Percentiles rank a stretch among this genome's conserved stretches.
Conservation (phyloP, 2,888 invertebrate genomes). For the Orthonevra nobilis region DNA sequence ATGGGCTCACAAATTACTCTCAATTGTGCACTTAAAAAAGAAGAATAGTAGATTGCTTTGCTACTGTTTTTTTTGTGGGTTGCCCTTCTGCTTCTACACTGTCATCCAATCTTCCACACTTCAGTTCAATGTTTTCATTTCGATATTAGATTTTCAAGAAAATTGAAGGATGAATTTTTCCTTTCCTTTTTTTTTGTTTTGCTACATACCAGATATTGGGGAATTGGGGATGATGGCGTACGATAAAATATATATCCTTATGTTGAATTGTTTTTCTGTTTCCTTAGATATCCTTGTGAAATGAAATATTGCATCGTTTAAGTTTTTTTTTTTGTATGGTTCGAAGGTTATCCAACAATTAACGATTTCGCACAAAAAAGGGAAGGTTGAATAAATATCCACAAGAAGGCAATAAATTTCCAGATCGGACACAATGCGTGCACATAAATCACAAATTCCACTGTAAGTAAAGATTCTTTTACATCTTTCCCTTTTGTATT, state of each 20-base stretch:
- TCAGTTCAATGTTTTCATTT: constrained; percentile 55
- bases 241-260: constrained; percentile 63
- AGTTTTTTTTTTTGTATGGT: constrained; percentile 25
- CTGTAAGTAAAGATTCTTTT: constrained; percentile 34
- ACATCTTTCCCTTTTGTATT: constrained; percentile 12
- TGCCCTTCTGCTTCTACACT: constrained; percentile 4
- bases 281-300: constrained; percentile 54
- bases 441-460: constrained; percentile 65
- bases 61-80: constrained; percentile 14
- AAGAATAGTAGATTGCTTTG: constrained; percentile 65
- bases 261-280: constrained; percentile 53
- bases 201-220: constrained; percentile 31
- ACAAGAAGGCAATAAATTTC: constrained; percentile 55
- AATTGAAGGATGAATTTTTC: constrained; percentile 52
- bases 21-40: constrained; percentile 66
- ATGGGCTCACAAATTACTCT: constrained; percentile 69
- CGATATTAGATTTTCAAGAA: constrained; percentile 59
- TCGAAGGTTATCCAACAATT: constrained; percentile 64
- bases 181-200: constrained; percentile 28
- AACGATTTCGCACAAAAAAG: constrained; percentile 30
- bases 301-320: constrained; percentile 65
- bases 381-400: constrained; percentile 50
- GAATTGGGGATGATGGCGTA: constrained; percentile 15
- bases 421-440: constrained; percentile 61
- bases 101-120: constrained; percentile 32